Base-by-base conservation (phyloP, 1,140 invertebrate genomes). In the Brachionus koreanus region DNA sequence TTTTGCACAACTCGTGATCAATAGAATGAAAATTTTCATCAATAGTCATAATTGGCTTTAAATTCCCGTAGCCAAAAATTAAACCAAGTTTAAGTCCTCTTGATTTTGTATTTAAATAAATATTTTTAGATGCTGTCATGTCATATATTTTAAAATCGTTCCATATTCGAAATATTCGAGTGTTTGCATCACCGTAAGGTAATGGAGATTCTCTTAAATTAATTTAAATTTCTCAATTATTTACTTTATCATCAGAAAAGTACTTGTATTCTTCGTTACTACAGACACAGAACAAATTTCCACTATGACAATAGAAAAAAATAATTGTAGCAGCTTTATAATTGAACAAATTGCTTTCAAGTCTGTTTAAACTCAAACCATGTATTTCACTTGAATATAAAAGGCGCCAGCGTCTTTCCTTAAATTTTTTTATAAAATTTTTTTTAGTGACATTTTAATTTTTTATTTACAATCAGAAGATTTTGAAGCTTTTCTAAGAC, bases 181-280 rank as follows among this genome's bases (percentile, higher is more conserved):
- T 79, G 9, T 79, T 39, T 39, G 5, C 12, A 33, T 79, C 76
- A n/a, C 76, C 76, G 25, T 42, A 79, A 33, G 76, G 29, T 23
- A 79, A 13, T 5, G 76, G 61, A 37, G 76, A 79, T 61, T 79
- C 61, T 65, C 76, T 79, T 33, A 19, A 35, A 33, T 5, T 12
- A 79, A 37, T 69, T 39, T 35, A 23, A 13, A 65, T 16, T 39
- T 57, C 25, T 35, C 3, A 79, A 79, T 37, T 43, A 61, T 49
- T 49, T 2, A 52, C 16, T 2, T 3, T 25, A 9, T 46, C 19
- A 61, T 37, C 3, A 12, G 9, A 35, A 76, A n/a, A 61, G 5
- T 23, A 79, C 76, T 35, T 61, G 23, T 79, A 79, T 35, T 79
- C 76, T 79, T 79, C 76, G 57, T 79, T 79, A 37, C 76, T 61